Conservation (phyloP, 2,797 vertebrate species). For the Gymnoscopelus microlampas region DNA sequence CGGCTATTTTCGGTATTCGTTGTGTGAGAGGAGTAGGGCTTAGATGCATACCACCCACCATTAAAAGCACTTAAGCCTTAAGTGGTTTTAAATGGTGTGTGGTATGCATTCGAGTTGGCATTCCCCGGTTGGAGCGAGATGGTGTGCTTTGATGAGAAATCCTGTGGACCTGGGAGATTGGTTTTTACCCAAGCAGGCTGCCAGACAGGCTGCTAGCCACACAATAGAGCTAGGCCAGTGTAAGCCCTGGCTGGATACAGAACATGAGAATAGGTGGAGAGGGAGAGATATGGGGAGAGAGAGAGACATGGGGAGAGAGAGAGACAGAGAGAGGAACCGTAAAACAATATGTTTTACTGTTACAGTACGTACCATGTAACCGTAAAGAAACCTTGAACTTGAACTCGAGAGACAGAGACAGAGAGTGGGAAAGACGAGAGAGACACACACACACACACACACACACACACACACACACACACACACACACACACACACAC, state of each 20-base stretch:
- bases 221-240: constrained; percentile 59
- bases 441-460: no score
- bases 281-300: not conserved
- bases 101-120: constrained; percentile 47
- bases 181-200: constrained; percentile 49
- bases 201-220: constrained; percentile 58
- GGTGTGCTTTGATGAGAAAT: constrained; percentile 64
- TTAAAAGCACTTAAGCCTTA: constrained; percentile 16
- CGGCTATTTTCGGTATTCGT: no score
- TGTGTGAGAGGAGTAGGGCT: not conserved
- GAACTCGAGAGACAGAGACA: no score
- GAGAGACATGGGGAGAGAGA: constrained; percentile 15
- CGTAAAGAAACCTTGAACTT: no score
- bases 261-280: constrained; percentile 32
- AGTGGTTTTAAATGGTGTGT: constrained; percentile 42
- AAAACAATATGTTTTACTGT: no score
- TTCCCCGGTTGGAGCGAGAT: constrained; percentile 47
- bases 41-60: constrained; percentile 2
- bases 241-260: constrained; percentile 63
- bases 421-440: no score
- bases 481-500: no score
- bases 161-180: constrained; percentile 55
- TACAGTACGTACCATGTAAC: no score
- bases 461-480: no score
- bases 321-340: constrained; percentile 32